Evolutionary conservation across 1,140 invertebrate species (phyloP), one percentile per base, ranked within the genome.

Genomic region (Plutomurus gul): DNA sequence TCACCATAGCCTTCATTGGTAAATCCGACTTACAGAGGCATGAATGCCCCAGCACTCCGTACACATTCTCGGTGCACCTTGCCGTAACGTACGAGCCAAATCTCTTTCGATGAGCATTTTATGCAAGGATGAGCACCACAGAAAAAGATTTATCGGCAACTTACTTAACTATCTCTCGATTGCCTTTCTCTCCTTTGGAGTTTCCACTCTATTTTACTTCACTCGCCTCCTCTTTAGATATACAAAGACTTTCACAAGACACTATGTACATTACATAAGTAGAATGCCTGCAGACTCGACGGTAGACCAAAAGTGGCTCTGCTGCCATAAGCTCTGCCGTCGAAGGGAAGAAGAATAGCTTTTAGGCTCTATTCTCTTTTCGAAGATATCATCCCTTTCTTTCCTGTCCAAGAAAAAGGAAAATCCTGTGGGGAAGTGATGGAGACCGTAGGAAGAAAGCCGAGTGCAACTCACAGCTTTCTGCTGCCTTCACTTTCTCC

Each of bases 141-240:
- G 76, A 40, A 65, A 65, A 51, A 78, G 76, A 78, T 78, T 78
- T 78, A 78, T 78, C 47, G 51, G 40, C 25, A 78, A 39, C 46
- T 56, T 78, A 43, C 76, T 78, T 78, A 78, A 78, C 76, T 70
- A 78, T 73, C 43, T 72, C 76, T 78, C 76, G 65, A 78, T 73
- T 73, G 47, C 47, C 60, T 71, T 71, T 60, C 40, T 39, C 56
- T 56, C 56, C 51, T 65, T 65, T 33, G 27, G 13, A 65, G 56
- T 65, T 65, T 65, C 56, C 56, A 65, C 56, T 65, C 56, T 65
- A 40, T 47, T 73, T 73, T 47, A 43, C 71, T 73, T 30, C 70
- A 72, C 37, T 43, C 37, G 37, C 37, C 37, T 73, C 56, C 56
- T 65, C 56, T 65, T 65, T 65, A 65, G 25, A 65, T 65, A n/a